A percentile compares a stretch with the other conserved stretches of the same genome.
Conservation (phyloP, 2,113 vertebrate species). For the Anas platyrhynchos region DNA sequence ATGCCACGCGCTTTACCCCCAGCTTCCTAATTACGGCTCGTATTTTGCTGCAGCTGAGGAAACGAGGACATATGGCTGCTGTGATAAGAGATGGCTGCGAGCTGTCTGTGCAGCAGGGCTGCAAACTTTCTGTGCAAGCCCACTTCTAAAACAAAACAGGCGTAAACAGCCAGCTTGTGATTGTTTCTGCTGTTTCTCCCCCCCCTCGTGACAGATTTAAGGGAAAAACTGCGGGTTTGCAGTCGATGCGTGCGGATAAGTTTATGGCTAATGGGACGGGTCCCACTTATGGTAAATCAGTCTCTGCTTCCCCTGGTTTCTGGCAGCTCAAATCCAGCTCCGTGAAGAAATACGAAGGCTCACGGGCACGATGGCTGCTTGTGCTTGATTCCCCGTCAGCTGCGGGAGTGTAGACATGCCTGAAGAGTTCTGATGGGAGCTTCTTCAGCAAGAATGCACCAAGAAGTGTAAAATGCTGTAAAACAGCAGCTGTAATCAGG, state of each 20-base stretch:
- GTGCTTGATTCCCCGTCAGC: not conserved
- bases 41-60: constrained; percentile 35
- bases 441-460: not conserved
- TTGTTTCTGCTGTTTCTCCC: constrained; percentile 54
- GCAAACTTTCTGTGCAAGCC: constrained; percentile 56
- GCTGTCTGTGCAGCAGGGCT: constrained; percentile 17
- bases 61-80: constrained; percentile 69
- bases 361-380: accelerated
- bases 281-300: not conserved
- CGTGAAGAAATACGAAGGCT: not conserved
- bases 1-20: constrained; percentile 38
- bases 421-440: not conserved
- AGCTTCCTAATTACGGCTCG: constrained; percentile 59
- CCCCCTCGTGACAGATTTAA: constrained; percentile 57
- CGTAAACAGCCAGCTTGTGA: constrained; percentile 62
- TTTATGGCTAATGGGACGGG: not conserved
- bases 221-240: constrained; percentile 62
- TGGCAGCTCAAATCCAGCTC: constrained; percentile 35
- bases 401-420: not conserved
- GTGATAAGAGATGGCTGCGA: constrained; percentile 64
- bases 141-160: constrained; percentile 61
- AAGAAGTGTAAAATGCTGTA: not conserved
- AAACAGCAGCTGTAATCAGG: not conserved
- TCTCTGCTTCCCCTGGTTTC: not conserved
- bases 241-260: constrained; percentile 19